Conservation (phyloP, 2,113 vertebrate genomes). For the Sinocyclocheilus rhinocerous region DNA sequence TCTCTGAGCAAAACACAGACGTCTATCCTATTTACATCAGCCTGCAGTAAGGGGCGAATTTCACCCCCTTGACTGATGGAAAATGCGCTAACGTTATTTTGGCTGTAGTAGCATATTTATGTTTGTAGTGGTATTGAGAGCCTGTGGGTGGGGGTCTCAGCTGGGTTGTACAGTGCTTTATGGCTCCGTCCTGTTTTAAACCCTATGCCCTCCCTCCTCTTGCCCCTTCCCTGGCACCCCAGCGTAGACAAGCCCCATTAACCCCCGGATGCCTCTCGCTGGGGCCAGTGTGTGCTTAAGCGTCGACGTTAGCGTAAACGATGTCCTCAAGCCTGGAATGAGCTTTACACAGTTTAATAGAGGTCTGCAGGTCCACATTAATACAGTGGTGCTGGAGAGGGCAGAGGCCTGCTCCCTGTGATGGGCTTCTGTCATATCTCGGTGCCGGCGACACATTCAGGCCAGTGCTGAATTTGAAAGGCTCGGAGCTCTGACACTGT, state of each 20-base stretch:
- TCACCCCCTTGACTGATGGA: slow-evolving; percentile 26
- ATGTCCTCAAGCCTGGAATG: slow-evolving; percentile 73
- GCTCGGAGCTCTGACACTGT: slow-evolving; percentile 3
- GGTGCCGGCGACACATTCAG: slow-evolving; percentile 57
- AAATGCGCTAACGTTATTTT: slow-evolving; percentile 17
- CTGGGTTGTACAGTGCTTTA: slow-evolving; percentile 59
- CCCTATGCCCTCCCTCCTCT: slow-evolving; percentile 51
- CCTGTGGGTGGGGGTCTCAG: slow-evolving; percentile 45
- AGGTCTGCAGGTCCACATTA: slow-evolving; percentile 76
- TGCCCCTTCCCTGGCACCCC: slow-evolving; percentile 58
- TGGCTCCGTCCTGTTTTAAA: slow-evolving; percentile 47
- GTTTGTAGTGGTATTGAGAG: slow-evolving; percentile 48
- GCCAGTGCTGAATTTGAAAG: slow-evolving; percentile 44
- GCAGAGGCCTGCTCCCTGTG: slow-evolving; percentile 30
- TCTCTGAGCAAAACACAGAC: slow-evolving; percentile 45
- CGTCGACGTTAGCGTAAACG: slow-evolving; percentile 74
- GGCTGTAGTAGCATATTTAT: slow-evolving; percentile 25
- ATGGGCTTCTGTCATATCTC: slow-evolving; percentile 61
- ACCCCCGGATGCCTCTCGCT: slow-evolving; percentile 77
- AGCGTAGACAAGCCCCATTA: slow-evolving; percentile 79
- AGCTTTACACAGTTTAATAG: slow-evolving; percentile 80
- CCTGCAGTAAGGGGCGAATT: slow-evolving; percentile 7
- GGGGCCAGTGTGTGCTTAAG: slow-evolving; percentile 80
- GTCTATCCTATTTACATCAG: slow-evolving; percentile 38
- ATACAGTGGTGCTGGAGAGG: slow-evolving; percentile 69